Evolutionary conservation across 2,888 invertebrate species (phyloP).

Genomic region (Pterostichus niger): DNA sequence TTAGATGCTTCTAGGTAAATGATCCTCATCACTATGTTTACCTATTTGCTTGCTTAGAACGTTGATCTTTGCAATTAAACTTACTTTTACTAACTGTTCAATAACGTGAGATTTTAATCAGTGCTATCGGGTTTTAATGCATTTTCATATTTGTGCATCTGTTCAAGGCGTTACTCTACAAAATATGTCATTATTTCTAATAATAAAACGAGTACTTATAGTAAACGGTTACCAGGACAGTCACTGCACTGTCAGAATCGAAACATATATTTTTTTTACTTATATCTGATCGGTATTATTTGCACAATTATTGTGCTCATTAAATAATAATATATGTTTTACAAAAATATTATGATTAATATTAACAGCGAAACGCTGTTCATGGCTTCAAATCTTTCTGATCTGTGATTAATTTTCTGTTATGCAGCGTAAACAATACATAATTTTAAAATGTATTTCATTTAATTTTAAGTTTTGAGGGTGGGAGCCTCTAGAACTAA

Average conservation of each 20-base stretch:
- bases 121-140: neutral
- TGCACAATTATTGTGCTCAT: too few relatives aligned
- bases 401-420: too few relatives aligned
- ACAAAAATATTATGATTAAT: too few relatives aligned
- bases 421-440: too few relatives aligned
- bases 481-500: too few relatives aligned
- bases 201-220: slow-evolving; percentile 43
- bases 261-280: neutral
- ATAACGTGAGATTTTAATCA: slow-evolving; percentile 25
- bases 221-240: neutral
- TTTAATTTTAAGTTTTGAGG: too few relatives aligned
- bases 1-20: neutral
- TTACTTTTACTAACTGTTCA: slow-evolving; percentile 48
- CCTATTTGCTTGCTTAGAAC: slow-evolving; percentile 12
- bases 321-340: too few relatives aligned
- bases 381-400: too few relatives aligned
- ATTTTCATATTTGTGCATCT: slow-evolving; percentile 38
- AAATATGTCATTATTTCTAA: slow-evolving; percentile 50
- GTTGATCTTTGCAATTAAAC: slow-evolving; percentile 32
- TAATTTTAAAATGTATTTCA: too few relatives aligned
- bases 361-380: too few relatives aligned
- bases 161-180: slow-evolving; percentile 14
- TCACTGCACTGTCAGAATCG: neutral
- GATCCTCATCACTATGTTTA: slow-evolving; percentile 24
- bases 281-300: too few relatives aligned